Conservation (phyloP, 2,113 vertebrate species). For the Chinchilla lanigera region DNA sequence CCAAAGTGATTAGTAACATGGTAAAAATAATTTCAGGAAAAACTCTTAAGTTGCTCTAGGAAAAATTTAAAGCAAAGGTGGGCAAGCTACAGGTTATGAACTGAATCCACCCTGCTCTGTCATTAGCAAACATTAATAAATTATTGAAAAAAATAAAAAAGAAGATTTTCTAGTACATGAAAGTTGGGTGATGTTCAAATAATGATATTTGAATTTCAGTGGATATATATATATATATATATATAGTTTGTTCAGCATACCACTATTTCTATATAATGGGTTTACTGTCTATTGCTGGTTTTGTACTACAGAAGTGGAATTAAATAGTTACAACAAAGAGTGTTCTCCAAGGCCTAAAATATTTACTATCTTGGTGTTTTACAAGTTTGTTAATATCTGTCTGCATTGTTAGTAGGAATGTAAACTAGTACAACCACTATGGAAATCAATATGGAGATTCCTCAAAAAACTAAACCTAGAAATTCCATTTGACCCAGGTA, state of each 20-base stretch:
- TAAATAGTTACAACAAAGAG: background rate
- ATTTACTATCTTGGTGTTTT: background rate
- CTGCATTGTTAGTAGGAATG: background rate
- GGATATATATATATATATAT: background rate
- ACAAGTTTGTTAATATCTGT: background rate
- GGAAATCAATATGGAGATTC: background rate
- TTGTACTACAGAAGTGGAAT: background rate
- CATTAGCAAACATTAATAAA: background rate
- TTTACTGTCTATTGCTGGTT: background rate
- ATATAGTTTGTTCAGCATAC: background rate
- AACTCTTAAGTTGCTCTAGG: background rate
- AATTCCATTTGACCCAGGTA: background rate
- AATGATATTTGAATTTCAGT: slow-evolving; percentile 27
- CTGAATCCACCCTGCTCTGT: background rate
- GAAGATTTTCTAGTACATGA: background rate
- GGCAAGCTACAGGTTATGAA: background rate
- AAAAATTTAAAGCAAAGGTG: background rate
- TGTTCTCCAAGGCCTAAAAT: background rate
- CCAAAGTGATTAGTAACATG: slow-evolving; percentile 32
- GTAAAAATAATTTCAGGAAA: slow-evolving; percentile 39
- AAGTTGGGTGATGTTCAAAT: background rate
- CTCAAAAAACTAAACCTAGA: background rate
- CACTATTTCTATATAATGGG: background rate
- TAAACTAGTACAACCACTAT: background rate
- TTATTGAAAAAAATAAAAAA: background rate